Evolutionary conservation across 1,140 invertebrate genomes (phyloP).

Genomic region (Pemphigus obesinymphae): DNA sequence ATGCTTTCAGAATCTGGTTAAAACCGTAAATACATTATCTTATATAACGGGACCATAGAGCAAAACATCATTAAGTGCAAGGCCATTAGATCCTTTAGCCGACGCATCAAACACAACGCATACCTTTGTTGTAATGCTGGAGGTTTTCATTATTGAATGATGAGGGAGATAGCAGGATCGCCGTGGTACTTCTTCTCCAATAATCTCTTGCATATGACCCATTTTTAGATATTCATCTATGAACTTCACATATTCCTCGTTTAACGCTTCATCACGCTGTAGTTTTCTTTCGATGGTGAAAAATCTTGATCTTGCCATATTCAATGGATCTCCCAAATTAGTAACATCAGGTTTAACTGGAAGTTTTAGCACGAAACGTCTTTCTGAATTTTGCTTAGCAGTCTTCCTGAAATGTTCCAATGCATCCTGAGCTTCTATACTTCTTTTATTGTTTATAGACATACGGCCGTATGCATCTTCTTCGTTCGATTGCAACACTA

Average conservation of each 20-base stretch:
- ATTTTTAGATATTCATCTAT: not conserved
- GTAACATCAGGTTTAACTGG: not conserved
- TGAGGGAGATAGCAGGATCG: slow-evolving; percentile 46
- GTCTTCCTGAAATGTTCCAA: not conserved
- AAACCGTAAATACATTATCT: slow-evolving; percentile 47
- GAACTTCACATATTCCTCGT: not conserved
- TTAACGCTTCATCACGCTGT: not conserved
- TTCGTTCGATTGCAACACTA: too few species aligned
- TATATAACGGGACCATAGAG: slow-evolving; percentile 46
- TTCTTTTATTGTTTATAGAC: not conserved
- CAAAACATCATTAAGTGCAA: slow-evolving; percentile 49
- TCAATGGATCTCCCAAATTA: not conserved
- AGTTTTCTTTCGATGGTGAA: not conserved
- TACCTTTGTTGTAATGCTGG: not conserved
- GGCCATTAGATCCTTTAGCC: slow-evolving; percentile 43
- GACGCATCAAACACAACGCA: slow-evolving; percentile 50
- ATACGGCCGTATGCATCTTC: not conserved
- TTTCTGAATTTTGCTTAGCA: not conserved
- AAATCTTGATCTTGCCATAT: not conserved
- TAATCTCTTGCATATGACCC: not conserved
- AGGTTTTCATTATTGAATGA: slow-evolving; percentile 46
- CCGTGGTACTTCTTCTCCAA: not conserved
- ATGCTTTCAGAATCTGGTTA: slow-evolving; percentile 48
- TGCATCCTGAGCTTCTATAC: not conserved
- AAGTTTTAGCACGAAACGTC: not conserved